phyloP scores from a whole-genome alignment of 92 coral and sea anemone species.

The Porites lobata region DNA sequence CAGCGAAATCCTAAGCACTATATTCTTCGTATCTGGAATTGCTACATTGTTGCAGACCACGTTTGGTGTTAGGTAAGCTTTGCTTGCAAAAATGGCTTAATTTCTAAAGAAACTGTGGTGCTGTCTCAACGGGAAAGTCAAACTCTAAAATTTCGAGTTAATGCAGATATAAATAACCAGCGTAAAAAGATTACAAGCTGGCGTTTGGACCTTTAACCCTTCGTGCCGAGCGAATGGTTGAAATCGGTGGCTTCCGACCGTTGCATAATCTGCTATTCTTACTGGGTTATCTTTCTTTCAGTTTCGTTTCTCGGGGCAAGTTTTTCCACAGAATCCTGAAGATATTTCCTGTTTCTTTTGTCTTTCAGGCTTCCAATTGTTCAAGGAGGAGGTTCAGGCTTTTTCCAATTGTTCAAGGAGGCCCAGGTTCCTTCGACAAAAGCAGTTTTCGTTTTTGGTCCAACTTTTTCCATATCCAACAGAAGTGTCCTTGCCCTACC shows the following conservation, averaged over 20 bases:
- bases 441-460: too few relatives aligned
- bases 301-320: background rate
- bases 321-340: background rate
- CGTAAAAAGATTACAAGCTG: background rate
- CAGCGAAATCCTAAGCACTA: constrained; percentile 84
- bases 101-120: background rate
- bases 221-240: background rate
- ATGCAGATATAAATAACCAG: background rate
- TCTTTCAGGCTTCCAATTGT: constrained; percentile 67
- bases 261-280: background rate
- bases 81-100: too few relatives aligned
- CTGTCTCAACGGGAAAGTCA: constrained; percentile 2
- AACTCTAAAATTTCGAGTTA: background rate
- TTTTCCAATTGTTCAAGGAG: too few relatives aligned
- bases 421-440: too few relatives aligned
- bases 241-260: constrained; percentile 1
- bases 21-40: constrained; percentile 84
- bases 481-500: too few relatives aligned
- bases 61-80: constrained; percentile 67
- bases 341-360: too few relatives aligned
- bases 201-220: background rate
- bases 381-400: constrained; percentile 82
- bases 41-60: constrained; percentile 72
- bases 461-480: constrained; percentile 67
- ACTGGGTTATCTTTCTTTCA: too few relatives aligned